phyloP scores from a whole-genome alignment of 2,113 vertebrate genomes.

The Henicopernis longicauda region DNA sequence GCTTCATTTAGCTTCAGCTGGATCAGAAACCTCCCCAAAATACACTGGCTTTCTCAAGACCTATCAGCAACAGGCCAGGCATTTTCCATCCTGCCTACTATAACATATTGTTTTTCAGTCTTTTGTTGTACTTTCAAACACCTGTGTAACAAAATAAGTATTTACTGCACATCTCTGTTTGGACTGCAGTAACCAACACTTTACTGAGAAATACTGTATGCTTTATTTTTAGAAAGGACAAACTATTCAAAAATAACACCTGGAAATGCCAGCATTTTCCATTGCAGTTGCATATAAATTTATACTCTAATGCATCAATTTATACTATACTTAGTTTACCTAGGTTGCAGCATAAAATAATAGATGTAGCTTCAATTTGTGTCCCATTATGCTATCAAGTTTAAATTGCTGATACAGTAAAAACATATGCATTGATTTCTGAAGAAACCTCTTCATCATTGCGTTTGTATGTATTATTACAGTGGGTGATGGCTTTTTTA shows the following conservation, averaged over 20 bases:
- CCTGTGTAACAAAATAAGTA: constrained; percentile 40
- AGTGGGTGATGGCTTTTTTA: not conserved
- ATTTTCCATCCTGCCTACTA: not conserved
- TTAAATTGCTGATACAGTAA: constrained; percentile 64
- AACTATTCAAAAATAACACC: constrained; percentile 47
- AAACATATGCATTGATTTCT: constrained; percentile 53
- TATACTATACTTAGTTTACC: constrained; percentile 52
- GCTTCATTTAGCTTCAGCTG: not conserved
- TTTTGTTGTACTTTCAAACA: constrained; percentile 28
- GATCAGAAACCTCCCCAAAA: not conserved
- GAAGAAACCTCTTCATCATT: constrained; percentile 17
- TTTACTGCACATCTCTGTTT: constrained; percentile 42
- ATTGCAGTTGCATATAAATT: constrained; percentile 55
- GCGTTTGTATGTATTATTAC: constrained; percentile 37
- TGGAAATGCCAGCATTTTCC: constrained; percentile 46
- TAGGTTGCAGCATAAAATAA: constrained; percentile 56
- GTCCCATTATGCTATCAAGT: constrained; percentile 57
- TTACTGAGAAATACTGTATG: constrained; percentile 3
- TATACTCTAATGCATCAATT: constrained; percentile 56
- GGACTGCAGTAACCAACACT: constrained; percentile 28
- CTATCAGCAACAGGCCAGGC: not conserved
- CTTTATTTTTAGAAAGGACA: constrained; percentile 60
- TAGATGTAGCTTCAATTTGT: constrained; percentile 59
- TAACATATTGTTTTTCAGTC: not conserved
- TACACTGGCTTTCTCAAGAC: not conserved